These are phyloP conservation scores for Garra rufa DNA, from an alignment of 2,113 vertebrate genomes.

Conservation along the genomic window DNA sequence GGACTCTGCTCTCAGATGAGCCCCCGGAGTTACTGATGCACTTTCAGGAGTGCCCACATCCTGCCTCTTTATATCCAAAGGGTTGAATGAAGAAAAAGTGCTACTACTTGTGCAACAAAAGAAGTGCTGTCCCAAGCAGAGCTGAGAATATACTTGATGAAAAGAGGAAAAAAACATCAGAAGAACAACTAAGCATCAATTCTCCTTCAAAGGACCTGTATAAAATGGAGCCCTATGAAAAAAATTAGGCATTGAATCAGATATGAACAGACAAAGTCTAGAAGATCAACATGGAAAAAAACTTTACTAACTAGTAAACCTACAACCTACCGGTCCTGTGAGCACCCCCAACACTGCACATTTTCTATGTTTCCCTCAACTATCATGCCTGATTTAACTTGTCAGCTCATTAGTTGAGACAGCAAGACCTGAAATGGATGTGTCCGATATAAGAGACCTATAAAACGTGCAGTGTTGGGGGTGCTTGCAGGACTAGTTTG, in stretches of 20 bases:
- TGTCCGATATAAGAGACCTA: too few relatives aligned
- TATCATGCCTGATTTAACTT: too few relatives aligned
- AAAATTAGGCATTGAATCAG: not conserved
- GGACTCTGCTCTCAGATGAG: constrained; percentile 13
- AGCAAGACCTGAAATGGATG: too few relatives aligned
- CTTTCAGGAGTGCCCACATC: not conserved
- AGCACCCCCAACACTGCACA: too few relatives aligned
- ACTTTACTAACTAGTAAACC: not conserved
- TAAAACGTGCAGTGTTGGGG: too few relatives aligned
- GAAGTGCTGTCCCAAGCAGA: constrained; percentile 8
- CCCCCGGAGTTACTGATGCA: constrained; percentile 1
- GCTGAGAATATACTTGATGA: not conserved
- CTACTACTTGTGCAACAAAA: constrained; percentile 24
- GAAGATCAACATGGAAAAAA: not conserved
- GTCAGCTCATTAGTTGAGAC: too few relatives aligned
- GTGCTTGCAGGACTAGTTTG: too few relatives aligned
- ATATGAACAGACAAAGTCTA: not conserved
- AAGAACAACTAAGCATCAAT: not conserved
- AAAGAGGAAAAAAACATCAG: not conserved
- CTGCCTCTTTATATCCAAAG: not conserved
- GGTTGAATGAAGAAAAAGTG: not conserved
- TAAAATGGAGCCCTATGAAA: not conserved
- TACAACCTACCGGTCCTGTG: too few relatives aligned
- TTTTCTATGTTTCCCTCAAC: too few relatives aligned
- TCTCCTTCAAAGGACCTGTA: not conserved